Conservation (phyloP, 2,888 invertebrate species). For the Luperina nickerlii region DNA sequence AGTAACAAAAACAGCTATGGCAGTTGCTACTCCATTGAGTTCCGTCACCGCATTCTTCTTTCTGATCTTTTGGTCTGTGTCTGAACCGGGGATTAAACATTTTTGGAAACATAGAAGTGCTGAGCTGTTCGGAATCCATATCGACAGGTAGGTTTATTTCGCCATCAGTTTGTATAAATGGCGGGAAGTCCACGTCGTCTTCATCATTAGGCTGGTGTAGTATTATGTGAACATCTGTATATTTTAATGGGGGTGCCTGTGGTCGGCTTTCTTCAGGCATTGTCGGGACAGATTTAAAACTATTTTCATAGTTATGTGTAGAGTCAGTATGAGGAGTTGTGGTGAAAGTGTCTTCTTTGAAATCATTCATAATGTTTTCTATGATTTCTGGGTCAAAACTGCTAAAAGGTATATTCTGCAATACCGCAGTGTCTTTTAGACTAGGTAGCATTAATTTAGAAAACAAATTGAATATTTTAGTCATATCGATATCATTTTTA, state of each 20-base stretch:
- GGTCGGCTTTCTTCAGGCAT: background rate
- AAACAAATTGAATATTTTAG: background rate
- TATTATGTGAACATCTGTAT: slow-evolving; percentile 33
- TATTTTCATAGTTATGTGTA: background rate
- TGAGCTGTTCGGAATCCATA: background rate
- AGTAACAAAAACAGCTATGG: slow-evolving; percentile 38
- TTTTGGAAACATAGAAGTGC: background rate
- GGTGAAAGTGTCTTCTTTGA: slow-evolving; percentile 9
- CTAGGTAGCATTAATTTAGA: slow-evolving; percentile 5
- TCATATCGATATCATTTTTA: background rate
- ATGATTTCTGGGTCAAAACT: slow-evolving; percentile 3
- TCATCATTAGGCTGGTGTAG: slow-evolving; percentile 15
- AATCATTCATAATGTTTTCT: slow-evolving; percentile 4
- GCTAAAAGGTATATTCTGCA: background rate
- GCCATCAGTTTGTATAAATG: background rate
- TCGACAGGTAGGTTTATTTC: background rate
- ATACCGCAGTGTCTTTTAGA: background rate
- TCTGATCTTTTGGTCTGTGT: slow-evolving; percentile 41
- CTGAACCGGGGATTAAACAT: slow-evolving; percentile 1
- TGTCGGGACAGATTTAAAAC: background rate
- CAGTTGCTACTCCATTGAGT: slow-evolving; percentile 53
- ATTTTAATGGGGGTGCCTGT: background rate
- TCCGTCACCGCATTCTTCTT: slow-evolving; percentile 51
- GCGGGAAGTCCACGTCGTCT: background rate
- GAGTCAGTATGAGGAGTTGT: background rate